Evolutionary conservation across 37 sponge, comb jelly and placozoan species (phyloP).

Genomic region (Tethya wilhelma): DNA sequence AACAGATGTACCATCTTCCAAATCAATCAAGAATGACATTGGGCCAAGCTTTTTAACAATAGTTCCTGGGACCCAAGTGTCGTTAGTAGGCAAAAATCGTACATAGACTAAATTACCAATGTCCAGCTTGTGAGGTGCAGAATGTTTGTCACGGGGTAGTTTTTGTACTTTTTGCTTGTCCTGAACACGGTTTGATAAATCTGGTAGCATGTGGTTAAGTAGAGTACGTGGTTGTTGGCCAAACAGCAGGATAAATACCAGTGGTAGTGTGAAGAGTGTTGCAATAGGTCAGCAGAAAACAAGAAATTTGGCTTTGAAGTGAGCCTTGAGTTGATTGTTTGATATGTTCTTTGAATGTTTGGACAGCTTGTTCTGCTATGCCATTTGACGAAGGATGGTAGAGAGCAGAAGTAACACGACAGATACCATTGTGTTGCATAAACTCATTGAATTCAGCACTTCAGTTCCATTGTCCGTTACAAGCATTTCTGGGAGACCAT

Average conservation of each 20-base stretch:
- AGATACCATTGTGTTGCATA: constrained; percentile 2
- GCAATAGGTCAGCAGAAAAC: constrained; percentile 2
- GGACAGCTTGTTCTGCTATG: constrained; percentile 10
- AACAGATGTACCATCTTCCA: constrained; percentile 7
- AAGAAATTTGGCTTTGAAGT: background rate
- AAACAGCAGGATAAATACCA: background rate
- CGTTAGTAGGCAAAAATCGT: background rate
- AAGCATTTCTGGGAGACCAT: constrained; percentile 25
- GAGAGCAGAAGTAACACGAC: background rate
- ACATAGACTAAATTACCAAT: constrained; percentile 14
- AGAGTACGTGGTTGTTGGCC: background rate
- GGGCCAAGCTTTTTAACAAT: constrained; percentile 1
- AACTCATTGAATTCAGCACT: constrained; percentile 14
- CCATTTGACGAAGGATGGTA: constrained; percentile 12
- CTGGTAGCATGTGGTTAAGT: background rate
- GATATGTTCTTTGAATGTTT: background rate
- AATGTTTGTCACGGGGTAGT: background rate
- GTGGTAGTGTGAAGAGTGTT: constrained; percentile 17
- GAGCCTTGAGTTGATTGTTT: background rate
- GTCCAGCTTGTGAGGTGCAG: background rate
- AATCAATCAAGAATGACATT: constrained; percentile 8
- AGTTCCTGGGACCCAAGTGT: constrained; percentile 16
- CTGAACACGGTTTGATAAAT: background rate
- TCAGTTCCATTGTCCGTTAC: constrained; percentile 27
- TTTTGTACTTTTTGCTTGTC: background rate